Conservation (phyloP, 1,140 invertebrate genomes). For the Gryon sp. region DNA sequence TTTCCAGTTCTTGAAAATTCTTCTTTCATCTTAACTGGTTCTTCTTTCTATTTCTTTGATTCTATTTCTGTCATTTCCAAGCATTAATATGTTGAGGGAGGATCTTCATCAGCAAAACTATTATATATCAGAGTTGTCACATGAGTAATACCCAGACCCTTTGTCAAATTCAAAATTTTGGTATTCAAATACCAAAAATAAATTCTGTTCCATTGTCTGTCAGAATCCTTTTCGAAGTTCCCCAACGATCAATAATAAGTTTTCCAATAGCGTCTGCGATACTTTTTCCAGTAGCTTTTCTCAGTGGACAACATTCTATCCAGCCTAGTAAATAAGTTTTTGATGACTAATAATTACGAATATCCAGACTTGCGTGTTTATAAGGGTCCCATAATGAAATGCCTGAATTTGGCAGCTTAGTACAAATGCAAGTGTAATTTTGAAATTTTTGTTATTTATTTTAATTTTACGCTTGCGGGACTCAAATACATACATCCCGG, state of each 20-base stretch:
- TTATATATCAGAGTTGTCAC: not conserved
- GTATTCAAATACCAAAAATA: too few relatives aligned
- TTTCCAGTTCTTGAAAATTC: too few relatives aligned
- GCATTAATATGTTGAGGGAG: too few relatives aligned
- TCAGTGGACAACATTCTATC: not conserved
- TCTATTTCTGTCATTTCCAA: too few relatives aligned
- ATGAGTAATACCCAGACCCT: not conserved
- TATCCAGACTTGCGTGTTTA: not conserved
- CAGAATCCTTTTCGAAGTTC: not conserved
- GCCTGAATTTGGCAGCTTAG: too few relatives aligned
- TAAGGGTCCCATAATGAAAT: slow-evolving; percentile 3
- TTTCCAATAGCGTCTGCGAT: not conserved
- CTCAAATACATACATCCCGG: too few relatives aligned
- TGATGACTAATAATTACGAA: not conserved
- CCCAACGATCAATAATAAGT: not conserved
- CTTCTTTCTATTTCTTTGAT: too few relatives aligned
- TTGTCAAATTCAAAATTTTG: not conserved
- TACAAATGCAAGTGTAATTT: too few relatives aligned
- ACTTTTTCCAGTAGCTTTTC: not conserved
- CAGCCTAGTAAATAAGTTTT: slow-evolving; percentile 7
- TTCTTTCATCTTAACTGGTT: too few relatives aligned
- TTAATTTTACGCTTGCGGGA: too few relatives aligned
- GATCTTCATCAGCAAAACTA: too few relatives aligned
- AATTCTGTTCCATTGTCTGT: slow-evolving; percentile 15
- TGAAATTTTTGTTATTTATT: too few relatives aligned